Evolutionary conservation across 2,113 vertebrate species (phyloP), one percentile per base, ranked within the genome.

Genomic region (Pseudopodoces humilis): DNA sequence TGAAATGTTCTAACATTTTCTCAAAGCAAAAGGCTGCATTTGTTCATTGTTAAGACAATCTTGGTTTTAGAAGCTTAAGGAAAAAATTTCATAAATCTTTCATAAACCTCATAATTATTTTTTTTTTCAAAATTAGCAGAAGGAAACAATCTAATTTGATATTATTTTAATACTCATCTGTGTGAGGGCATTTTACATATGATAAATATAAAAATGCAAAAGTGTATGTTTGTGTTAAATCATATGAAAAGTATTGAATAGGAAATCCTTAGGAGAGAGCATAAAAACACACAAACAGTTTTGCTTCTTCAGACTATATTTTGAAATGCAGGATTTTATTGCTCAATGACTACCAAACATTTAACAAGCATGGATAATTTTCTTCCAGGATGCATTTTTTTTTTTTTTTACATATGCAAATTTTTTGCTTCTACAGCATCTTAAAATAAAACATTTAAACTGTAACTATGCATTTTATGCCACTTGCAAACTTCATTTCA

Each of bases 21-120:
- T 80, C 21, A 62, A 74, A 3, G 63, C 24, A 74, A 41, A 80
- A 77, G 4, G 28, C 1, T 6, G 1, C 3, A 28, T 43, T 64
- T 83, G 64, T 60, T 83, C 27, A 21, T 50, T 9, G 13, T 77
- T 77, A 70, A 80, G 27, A 65, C 18, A 88, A 39, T 3, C 4
- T 46, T 58, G 62, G 5, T 60, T 85, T 62, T 9, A 82, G 27
- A 47, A 87, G 8, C 2, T 12, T 67, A 89, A 70, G 9, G 71
- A 92, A 94, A 89, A 33, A 30, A 77, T 50, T 86, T 80, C 10
- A 13, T 76, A 71, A 22, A 21, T 1, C 5, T 53, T 86, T 80
- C 10, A 13, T 76, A 68, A 22, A 21, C 1, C 5, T 14, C 9
- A 7, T 2, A 30, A 52, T 18, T 37, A 10, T 4, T 7, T 4